These are phyloP conservation scores for Pandemis heparana DNA, from an alignment of 2,888 invertebrate species.

Conservation along the genomic window DNA sequence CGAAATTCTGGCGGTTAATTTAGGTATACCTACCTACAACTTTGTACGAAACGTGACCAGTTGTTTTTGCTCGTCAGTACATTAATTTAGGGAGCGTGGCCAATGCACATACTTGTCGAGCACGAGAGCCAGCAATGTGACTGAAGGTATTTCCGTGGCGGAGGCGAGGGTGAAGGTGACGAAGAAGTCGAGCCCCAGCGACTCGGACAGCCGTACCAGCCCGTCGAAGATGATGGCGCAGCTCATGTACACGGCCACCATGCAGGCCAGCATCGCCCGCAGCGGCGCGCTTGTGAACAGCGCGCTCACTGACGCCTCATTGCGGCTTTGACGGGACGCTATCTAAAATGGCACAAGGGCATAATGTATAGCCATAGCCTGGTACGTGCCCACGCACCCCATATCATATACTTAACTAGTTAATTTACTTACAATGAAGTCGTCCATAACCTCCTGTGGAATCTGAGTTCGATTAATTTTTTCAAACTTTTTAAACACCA, in stretches of 20 bases:
- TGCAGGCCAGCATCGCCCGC: constrained; percentile 62
- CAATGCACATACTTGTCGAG: constrained; percentile 67
- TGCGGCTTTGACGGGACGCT: constrained; percentile 64
- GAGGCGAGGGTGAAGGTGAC: constrained; percentile 77
- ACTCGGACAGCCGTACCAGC: constrained; percentile 78
- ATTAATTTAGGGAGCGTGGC: background rate
- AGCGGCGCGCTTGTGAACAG: constrained; percentile 65
- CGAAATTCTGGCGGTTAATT: no score
- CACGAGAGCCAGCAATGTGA: constrained; percentile 69
- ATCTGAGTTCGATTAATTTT: constrained; percentile 75
- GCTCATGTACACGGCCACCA: constrained; percentile 73
- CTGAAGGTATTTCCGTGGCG: constrained; percentile 79
- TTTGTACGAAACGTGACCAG: no score
- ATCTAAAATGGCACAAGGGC: constrained; percentile 55
- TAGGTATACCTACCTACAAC: no score
- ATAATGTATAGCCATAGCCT: background rate
- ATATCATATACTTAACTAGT: background rate
- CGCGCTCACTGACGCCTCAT: constrained; percentile 62
- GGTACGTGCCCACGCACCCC: background rate
- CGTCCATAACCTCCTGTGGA: constrained; percentile 77
- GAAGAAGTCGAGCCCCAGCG: constrained; percentile 77
- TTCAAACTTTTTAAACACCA: constrained; percentile 73
- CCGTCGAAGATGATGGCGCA: constrained; percentile 77
- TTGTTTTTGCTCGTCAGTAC: no score
- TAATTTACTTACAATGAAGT: constrained; percentile 72